Base-by-base conservation (phyloP, 2,888 invertebrate genomes). In the Vanessa cardui region DNA sequence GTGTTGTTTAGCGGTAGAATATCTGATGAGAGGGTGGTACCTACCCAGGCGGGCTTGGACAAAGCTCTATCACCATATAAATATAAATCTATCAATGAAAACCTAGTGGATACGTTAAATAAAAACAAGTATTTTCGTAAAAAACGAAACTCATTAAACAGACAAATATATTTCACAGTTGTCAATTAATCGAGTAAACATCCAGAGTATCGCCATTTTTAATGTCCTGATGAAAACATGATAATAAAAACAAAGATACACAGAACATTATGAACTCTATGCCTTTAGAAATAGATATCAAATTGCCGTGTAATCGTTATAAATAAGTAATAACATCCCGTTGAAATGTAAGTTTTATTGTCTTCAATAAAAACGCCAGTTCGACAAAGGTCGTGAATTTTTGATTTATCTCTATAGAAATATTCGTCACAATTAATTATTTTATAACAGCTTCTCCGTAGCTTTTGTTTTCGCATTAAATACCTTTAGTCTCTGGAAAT, bases 131-230 rank as follows among this genome's bases (percentile, higher is more conserved):
- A 39, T 4, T 39, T 39, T 12, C 12, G 39, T 39, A 39, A 9
- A 4, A 39, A 39, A 39, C 7, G 5, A n/a, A 49, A 49, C 49
- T 49, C 49, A 18, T 9, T 18, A 20, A 58, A 56, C 15, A 12
- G 7, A 47, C 26, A 66, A 62, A 59, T 64, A 54, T 60, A 58
- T 68, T 65, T 65, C 62, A 21, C 70, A 52, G 56, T 58, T 69
- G 70, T 69, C 73, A 71, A 72, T 73, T 72, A 73, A 67, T 69
- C 63, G 60, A 62, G 60, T 68, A 72, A 71, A 73, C 70, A 71
- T 61, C 49, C 58, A 62, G 63, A 46, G 58, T 39, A 64, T 26
- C 46, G 47, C 31, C 68, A 64, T 66, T 68, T 70, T 66, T 66
- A 46, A 58, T n/a, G 45, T 56, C 46, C n/a, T n/a, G 46, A 67